Evolutionary conservation across 2,797 vertebrate species (phyloP).

Genomic region (Galago senegalensis): DNA sequence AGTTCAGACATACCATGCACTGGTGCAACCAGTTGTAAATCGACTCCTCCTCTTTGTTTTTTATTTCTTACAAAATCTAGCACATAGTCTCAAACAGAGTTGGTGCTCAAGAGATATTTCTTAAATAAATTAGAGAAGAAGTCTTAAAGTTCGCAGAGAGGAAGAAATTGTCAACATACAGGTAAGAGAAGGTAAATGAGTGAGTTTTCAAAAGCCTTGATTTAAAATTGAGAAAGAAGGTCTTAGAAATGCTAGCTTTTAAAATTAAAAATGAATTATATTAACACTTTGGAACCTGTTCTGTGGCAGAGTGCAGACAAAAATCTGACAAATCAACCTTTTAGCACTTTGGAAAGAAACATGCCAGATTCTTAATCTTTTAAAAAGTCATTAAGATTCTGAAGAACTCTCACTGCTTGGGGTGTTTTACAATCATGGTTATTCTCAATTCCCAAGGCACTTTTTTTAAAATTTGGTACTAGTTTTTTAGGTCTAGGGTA

Average conservation of each 20-base stretch:
- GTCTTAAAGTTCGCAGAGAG: constrained; percentile 24
- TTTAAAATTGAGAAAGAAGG: constrained; percentile 54
- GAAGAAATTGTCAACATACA: constrained; percentile 44
- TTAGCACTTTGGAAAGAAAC: constrained; percentile 66
- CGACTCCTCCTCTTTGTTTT: background rate
- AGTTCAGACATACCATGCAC: background rate
- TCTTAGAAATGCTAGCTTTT: constrained; percentile 56
- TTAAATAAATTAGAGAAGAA: constrained; percentile 9
- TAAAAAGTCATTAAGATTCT: constrained; percentile 64
- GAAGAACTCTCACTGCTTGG: constrained; percentile 50
- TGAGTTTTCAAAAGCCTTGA: constrained; percentile 42
- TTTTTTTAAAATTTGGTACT: background rate
- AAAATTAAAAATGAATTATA: constrained; percentile 66
- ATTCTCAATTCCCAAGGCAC: background rate
- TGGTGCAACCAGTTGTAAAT: background rate
- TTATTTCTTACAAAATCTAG: background rate
- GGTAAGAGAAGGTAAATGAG: constrained; percentile 8
- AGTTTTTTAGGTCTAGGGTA: background rate
- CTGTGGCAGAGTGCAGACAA: constrained; percentile 47
- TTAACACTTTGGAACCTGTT: constrained; percentile 17
- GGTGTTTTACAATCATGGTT: constrained; percentile 43
- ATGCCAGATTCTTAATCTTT: constrained; percentile 62
- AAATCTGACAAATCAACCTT: constrained; percentile 55
- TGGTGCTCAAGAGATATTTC: background rate
- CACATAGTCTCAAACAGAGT: background rate